Evolutionary conservation across 2,888 invertebrate genomes (phyloP), one percentile per base, ranked within the genome.

Genomic region (Hydraecia micacea): DNA sequence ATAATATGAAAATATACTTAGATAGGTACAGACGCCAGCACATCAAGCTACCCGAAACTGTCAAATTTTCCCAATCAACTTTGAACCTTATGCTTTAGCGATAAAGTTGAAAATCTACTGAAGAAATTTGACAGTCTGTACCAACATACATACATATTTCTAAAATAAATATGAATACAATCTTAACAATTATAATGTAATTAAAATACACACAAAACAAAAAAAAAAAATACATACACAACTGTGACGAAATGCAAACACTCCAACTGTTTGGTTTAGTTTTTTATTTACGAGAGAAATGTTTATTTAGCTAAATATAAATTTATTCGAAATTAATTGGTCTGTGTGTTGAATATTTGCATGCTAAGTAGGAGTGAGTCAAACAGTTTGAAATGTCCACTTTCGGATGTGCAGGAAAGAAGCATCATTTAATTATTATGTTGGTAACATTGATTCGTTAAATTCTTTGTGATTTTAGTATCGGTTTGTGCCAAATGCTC

Each of bases 201-300:
- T 46, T 46, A 46, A 46, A 46, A 7, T 49, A 18, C 18, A 49
- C 18, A 49, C 49, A 49, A 6, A 49, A 49, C 46, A 49, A 49
- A 18, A 49, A 49, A 7, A 49, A 49, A 52, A 21, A 46, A 46
- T 46, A 46, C 15, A 9, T 9, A 11, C 55, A 25, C 9, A 55
- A 25, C 55, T 55, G 25, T 55, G 55, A 55, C 25, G 55, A 3
- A 25, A 9, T 9, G 25, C 11, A 52, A 21, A 52, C 21, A 11
- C 3, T 55, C 25, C 55, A 55, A 55, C 25, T 55, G 55, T 25
- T 55, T 55, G 25, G 4, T n/a, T 55, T 25, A 0, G 25, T 55
- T 11, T 69, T 52, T n/a, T 80, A 72, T 69, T 69, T 68, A 39
- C n/a, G 63, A 66, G 71, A 55, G 73, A 74, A 85, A 82, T 86